These are phyloP conservation scores for Acrocephalus scirpaceus DNA, from an alignment of 2,797 vertebrate genomes.

Conservation along the genomic window DNA sequence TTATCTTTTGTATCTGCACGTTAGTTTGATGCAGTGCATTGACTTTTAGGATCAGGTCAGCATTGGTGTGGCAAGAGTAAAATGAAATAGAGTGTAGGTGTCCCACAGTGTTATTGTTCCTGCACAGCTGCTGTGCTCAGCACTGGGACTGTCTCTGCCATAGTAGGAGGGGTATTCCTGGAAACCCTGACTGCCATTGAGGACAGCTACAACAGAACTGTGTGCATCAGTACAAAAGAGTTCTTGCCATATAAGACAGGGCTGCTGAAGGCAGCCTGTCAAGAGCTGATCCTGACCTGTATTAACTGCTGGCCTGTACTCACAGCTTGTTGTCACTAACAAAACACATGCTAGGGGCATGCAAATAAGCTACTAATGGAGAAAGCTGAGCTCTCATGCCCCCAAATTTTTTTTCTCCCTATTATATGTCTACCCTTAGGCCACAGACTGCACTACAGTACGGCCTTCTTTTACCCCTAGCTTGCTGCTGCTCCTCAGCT, in stretches of 20 bases:
- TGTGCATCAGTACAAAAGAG: background rate
- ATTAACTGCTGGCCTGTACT: background rate
- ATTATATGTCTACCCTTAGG: background rate
- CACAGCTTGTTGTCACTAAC: background rate
- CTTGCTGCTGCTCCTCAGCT: background rate
- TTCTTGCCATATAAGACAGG: background rate
- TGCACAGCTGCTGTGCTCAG: background rate
- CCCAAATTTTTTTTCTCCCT: background rate
- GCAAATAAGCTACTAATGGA: background rate
- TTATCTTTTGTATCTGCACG: background rate
- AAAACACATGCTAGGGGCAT: background rate
- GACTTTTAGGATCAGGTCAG: background rate
- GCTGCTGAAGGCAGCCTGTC: background rate
- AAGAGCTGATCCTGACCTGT: background rate
- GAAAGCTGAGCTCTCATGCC: background rate
- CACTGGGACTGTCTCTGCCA: background rate
- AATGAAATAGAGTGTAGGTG: background rate
- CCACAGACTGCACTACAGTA: background rate
- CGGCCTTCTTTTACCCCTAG: background rate
- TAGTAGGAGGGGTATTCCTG: background rate
- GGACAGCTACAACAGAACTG: background rate
- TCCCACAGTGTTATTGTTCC: background rate
- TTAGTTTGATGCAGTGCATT: background rate
- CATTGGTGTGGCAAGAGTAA: background rate
- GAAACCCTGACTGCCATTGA: background rate